Percentiles rank a stretch among this genome's conserved stretches.
phyloP scores from a whole-genome alignment of 2,888 invertebrate species.

The Dendrolimus pini region DNA sequence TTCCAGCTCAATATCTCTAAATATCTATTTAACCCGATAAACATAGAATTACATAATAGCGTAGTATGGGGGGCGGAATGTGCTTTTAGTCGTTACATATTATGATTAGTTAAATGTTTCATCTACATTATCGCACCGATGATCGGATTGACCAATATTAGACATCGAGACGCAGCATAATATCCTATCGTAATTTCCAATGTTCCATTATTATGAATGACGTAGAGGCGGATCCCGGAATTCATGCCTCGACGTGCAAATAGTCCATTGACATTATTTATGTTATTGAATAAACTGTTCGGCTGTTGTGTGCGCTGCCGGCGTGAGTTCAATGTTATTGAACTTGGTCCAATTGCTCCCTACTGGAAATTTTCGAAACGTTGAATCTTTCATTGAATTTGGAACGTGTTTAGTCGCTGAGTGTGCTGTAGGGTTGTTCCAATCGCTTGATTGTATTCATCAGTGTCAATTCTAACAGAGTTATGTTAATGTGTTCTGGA shows the following conservation, averaged over 20 bases:
- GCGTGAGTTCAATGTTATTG: not conserved
- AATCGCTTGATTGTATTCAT: not conserved
- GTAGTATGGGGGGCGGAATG: too few species aligned
- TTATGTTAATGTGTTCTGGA: too few species aligned
- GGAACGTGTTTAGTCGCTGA: not conserved
- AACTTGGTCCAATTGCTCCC: not conserved
- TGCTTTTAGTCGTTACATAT: too few species aligned
- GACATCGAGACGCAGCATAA: too few species aligned
- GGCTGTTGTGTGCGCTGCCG: conserved; percentile 3
- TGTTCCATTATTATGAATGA: not conserved
- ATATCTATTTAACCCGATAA: too few species aligned
- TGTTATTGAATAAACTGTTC: conserved; percentile 7
- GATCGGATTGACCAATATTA: too few species aligned
- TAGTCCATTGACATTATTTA: conserved; percentile 7
- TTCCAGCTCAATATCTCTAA: too few species aligned
- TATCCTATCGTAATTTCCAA: not conserved
- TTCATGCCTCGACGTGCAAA: conserved; percentile 6
- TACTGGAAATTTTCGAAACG: not conserved
- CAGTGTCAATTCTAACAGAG: not conserved
- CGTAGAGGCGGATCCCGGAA: conserved; percentile 2
- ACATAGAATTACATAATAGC: too few species aligned
- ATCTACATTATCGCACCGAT: too few species aligned
- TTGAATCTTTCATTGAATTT: not conserved
- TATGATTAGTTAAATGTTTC: too few species aligned
- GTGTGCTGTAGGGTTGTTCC: not conserved